Evolutionary conservation across 2,888 invertebrate genomes (phyloP).

Genomic region (Chorisops tibialis): DNA sequence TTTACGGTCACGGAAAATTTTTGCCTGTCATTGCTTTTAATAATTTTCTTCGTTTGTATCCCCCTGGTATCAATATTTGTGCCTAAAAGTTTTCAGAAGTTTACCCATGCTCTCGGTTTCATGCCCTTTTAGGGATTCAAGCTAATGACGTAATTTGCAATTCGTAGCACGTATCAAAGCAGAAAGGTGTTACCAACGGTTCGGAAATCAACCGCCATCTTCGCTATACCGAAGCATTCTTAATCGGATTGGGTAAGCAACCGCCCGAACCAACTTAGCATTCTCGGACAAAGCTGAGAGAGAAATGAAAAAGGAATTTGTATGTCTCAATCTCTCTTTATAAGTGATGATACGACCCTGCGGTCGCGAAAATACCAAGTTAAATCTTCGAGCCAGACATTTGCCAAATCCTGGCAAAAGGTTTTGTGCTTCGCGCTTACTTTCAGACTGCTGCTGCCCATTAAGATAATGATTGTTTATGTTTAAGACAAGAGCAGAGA

Average conservation of each 20-base stretch:
- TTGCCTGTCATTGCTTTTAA: constrained; percentile 27
- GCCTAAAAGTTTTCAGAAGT: constrained; percentile 7
- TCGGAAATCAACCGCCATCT: neutral
- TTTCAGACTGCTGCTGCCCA: constrained; percentile 29
- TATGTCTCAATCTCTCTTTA: neutral
- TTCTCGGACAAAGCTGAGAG: neutral
- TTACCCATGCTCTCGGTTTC: neutral
- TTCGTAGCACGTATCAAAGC: constrained; percentile 26
- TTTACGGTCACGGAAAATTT: neutral
- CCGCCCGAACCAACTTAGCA: constrained; percentile 4
- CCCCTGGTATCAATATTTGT: constrained; percentile 29
- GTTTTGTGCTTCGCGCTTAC: constrained; percentile 13
- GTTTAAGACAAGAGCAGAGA: constrained; percentile 32
- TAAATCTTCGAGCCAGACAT: neutral
- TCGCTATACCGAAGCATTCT: constrained; percentile 10
- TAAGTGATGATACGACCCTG: neutral
- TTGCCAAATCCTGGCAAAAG: constrained; percentile 3
- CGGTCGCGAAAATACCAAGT: neutral
- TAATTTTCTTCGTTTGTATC: constrained; percentile 23
- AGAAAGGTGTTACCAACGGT: constrained; percentile 24
- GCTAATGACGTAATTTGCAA: constrained; percentile 29
- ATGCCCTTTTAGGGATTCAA: constrained; percentile 6
- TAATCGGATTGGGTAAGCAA: constrained; percentile 1
- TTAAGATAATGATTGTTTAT: constrained; percentile 34
- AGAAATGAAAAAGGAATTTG: constrained; percentile 9